Evolutionary conservation across 2,888 invertebrate species (phyloP), one percentile per base, ranked within the genome.

Genomic region (Drosophila cracens): DNA sequence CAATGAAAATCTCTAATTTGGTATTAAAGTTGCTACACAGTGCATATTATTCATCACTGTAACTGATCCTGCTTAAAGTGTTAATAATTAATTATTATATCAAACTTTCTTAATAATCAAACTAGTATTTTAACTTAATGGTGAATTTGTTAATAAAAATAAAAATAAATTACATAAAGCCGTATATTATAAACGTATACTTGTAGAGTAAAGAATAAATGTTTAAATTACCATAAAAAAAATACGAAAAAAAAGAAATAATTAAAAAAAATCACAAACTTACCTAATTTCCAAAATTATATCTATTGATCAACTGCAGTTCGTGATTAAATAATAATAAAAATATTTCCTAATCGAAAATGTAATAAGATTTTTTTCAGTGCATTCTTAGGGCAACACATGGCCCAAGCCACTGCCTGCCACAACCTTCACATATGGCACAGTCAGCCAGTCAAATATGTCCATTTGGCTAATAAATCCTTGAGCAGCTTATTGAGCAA

Each of bases 381-480:
- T 90, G 86, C 25, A 16, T 25, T 21, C 53, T 40, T 33, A 29
- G 38, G 48, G 46, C 67, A 65, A 72, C 69, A 76, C 70, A 70
- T 70, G 68, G 70, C 53, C 54, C 16, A 63, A 51, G 34, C 46
- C 49, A 46, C n/a, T 54, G 46, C 25, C 34, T 51, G 62, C 49
- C 62, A 58, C 74, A 71, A 53, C 76, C 70, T 76, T 74, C 76
- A 84, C 87, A 89, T 89, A 79, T 87, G 87, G 70, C 61, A 87
- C 91, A 91, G 92, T 92, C 92, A 84, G 90, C 88, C 91, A 91
- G 92, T 92, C 93, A 92, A 92, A 92, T 92, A 91, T 92, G 89
- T 91, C 90, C 91, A 92, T 92, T 92, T 92, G 91, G 90, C 92
- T 92, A 92, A 92, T 92, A 92, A 92, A 92, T 92, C 93, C 92